Conservation (phyloP, 2,113 vertebrate genomes). For the Anthoscopus minutus region DNA sequence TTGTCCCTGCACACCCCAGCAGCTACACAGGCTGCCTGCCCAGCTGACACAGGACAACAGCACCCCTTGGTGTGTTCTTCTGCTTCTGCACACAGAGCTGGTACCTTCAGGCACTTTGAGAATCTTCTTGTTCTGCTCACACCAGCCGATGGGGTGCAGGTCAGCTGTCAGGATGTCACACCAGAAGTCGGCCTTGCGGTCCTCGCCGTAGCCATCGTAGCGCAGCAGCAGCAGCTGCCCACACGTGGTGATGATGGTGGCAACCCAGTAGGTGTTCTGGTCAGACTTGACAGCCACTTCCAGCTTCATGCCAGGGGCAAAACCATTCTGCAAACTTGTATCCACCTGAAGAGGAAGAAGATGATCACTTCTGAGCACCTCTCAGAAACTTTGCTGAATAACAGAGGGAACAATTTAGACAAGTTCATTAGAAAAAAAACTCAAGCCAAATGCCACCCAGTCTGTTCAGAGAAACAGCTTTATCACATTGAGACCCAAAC, state of each 20-base stretch:
- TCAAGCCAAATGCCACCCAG: background rate
- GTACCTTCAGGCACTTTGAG: constrained; percentile 93
- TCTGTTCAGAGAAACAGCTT: background rate
- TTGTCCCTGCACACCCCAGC: background rate
- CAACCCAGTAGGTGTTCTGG: constrained; percentile 89
- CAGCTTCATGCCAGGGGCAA: constrained; percentile 95
- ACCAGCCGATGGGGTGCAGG: constrained; percentile 93
- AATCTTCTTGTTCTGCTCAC: constrained; percentile 83
- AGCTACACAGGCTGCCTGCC: background rate
- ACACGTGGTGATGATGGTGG: constrained; percentile 92
- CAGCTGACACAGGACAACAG: background rate
- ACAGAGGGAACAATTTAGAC: background rate
- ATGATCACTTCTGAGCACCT: background rate
- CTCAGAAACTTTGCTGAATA: background rate
- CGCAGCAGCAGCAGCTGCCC: constrained; percentile 92
- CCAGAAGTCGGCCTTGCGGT: constrained; percentile 95
- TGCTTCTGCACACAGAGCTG: background rate
- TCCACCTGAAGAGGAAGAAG: constrained; percentile 80
- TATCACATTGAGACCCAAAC: background rate
- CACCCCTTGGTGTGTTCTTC: background rate
- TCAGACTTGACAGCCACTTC: constrained; percentile 86
- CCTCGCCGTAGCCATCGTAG: constrained; percentile 92
- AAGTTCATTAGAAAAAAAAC: background rate
- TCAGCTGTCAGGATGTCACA: constrained; percentile 91
- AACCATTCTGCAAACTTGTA: constrained; percentile 89